Evolutionary conservation across 1,140 invertebrate species (phyloP), one percentile per base, ranked within the genome.

Genomic region (Ooceraea biroi): DNA sequence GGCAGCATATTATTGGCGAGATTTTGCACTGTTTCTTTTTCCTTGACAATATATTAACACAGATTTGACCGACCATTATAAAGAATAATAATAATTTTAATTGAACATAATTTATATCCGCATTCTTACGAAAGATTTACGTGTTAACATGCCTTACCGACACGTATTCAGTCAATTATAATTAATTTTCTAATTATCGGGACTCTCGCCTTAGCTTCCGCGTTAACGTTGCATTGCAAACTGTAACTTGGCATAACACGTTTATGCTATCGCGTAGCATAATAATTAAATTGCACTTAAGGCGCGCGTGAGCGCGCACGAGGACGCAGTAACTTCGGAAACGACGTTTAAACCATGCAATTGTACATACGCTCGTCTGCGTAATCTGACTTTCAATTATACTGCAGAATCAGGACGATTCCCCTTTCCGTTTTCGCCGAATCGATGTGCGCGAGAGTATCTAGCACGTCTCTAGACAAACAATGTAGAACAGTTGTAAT

Each of bases 381-480:
- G 57, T 82, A 74, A 83, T 83, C 80, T 76, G 52, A 36, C 78
- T 83, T 82, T 74, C 80, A 63, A 82, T 73, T 82, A 74, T 63
- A 12, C 36, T 55, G 44, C 69, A 10, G 76, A 77, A 82, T 82
- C 46, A 55, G 78, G 17, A 82, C 60, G 22, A 69, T 65, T 57
- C 65, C 11, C 48, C n/a, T 55, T 52, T 27, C 41, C 74, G 19
- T 50, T 52, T 30, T 48, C 22, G 22, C 69, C 65, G 52, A 57
- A 80, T 58, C 65, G 76, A 57, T 14, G 61, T 19, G 63, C 61
- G 48, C 14, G 36, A n/a, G n/a, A n/a, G n/a, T n/a, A n/a, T n/a
- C 36, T 36, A 3, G 36, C 14, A 68, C 63, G 22, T 71, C 65
- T 71, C 36, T 1, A 5, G 50, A 11, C 65, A 71, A 80, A 71